Evolutionary conservation across 2,113 vertebrate genomes (phyloP).

Genomic region (Zapornia atra): DNA sequence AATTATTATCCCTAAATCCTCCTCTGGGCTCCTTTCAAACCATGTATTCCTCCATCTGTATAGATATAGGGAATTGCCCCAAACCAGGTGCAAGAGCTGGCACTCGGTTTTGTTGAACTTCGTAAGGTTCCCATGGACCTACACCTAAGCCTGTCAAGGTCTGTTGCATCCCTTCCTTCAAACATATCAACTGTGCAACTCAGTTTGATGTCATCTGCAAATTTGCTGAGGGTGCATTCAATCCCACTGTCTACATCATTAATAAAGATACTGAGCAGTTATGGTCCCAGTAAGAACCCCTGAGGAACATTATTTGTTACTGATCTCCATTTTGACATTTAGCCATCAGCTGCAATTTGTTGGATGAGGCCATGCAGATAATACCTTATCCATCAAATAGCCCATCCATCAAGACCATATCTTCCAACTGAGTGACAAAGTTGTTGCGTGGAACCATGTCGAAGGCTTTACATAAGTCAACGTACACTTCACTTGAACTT

Average conservation of each 20-base stretch:
- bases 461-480: not conserved
- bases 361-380: not conserved
- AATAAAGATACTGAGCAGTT: not conserved
- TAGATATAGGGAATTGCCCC: not conserved
- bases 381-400: not conserved
- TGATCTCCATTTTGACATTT: not conserved
- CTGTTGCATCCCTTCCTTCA: not conserved
- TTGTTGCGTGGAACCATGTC: not conserved
- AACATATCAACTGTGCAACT: not conserved
- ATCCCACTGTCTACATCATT: not conserved
- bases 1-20: not conserved
- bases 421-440: not conserved
- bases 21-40: rapidly evolving
- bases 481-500: not conserved
- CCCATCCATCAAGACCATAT: not conserved
- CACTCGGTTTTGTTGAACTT: not conserved
- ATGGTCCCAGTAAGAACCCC: rapidly evolving
- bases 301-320: not conserved
- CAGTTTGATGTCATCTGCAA: not conserved
- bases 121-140: not conserved
- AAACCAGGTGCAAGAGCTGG: not conserved
- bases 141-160: not conserved
- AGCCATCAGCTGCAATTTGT: not conserved
- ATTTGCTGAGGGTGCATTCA: not conserved
- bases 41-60: not conserved